Evolutionary conservation across 1,140 invertebrate species (phyloP).

Genomic region (Philotrypesis tridentata): DNA sequence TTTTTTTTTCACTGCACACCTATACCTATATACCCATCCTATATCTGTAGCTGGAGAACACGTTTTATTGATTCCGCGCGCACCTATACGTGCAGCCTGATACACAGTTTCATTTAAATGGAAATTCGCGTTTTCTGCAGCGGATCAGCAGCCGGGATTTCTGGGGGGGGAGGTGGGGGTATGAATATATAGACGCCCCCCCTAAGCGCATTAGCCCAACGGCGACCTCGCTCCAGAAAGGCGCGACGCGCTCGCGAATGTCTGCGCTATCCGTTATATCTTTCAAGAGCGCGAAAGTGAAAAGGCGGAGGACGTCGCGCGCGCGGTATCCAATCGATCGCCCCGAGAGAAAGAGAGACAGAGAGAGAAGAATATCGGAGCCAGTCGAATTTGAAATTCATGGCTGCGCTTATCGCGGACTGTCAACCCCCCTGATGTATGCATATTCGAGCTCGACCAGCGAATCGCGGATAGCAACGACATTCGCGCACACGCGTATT

Average conservation of each 20-base stretch:
- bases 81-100: neutral
- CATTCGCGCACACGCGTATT: neutral
- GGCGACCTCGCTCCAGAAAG: neutral
- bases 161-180: too few species aligned
- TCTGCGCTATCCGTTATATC: too few species aligned
- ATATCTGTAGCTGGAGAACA: too few species aligned
- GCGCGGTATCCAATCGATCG: neutral
- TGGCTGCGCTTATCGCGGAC: neutral
- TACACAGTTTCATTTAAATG: neutral
- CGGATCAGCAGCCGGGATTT: too few species aligned
- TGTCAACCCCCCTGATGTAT: neutral
- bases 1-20: neutral
- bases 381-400: slow-evolving; percentile 15
- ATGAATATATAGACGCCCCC: too few species aligned
- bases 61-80: neutral
- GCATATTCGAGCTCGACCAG: too few species aligned
- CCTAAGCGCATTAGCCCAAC: neutral
- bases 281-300: slow-evolving; percentile 11
- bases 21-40: too few species aligned
- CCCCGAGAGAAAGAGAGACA: neutral
- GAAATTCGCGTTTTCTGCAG: too few species aligned
- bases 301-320: neutral
- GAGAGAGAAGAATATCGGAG: neutral
- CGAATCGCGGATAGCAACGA: too few species aligned
- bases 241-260: neutral